Evolutionary conservation across 2,888 invertebrate species (phyloP).

Genomic region (Notodonta dromedarius): DNA sequence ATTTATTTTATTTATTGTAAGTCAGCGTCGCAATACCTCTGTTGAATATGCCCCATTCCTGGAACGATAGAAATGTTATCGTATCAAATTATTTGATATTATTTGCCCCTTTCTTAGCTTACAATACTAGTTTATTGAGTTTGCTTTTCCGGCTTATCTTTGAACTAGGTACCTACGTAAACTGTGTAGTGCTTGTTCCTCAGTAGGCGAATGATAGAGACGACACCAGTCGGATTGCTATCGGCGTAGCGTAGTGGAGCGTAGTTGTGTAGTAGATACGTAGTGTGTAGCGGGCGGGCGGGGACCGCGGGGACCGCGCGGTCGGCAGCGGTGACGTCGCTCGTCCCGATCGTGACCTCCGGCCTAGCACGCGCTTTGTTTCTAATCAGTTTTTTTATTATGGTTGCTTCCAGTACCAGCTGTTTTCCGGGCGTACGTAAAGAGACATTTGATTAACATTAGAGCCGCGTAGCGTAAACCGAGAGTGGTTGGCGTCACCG

Average conservation of each 20-base stretch:
- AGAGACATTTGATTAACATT: conserved; percentile 63
- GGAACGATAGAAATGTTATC: conserved; percentile 13
- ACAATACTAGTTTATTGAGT: conserved; percentile 28
- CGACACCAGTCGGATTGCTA: conserved; percentile 15
- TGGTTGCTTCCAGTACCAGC: conserved; percentile 87
- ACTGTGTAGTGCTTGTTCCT: conserved; percentile 34
- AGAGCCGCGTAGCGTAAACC: conserved; percentile 63
- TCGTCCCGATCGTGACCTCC: conserved; percentile 38
- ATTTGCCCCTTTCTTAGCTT: conserved; percentile 31
- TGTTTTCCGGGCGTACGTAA: conserved; percentile 87
- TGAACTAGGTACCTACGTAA: conserved; percentile 21
- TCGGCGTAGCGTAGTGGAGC: conserved; percentile 36
- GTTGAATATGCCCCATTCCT: neutral
- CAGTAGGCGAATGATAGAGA: conserved; percentile 19
- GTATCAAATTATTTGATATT: conserved; percentile 15
- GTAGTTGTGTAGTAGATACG: conserved; percentile 40
- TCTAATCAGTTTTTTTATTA: conserved; percentile 68
- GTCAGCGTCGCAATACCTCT: conserved; percentile 5
- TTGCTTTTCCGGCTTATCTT: conserved; percentile 41
- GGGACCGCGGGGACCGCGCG: conserved; percentile 56
- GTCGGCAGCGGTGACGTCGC: conserved; percentile 44
- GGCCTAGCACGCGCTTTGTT: conserved; percentile 53
- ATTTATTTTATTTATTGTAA: conserved; percentile 11
- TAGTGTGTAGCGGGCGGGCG: conserved; percentile 56
- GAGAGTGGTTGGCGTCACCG: conserved; percentile 51